phyloP scores from a whole-genome alignment of 2,888 invertebrate genomes.

The Heteromurus nitidus region DNA sequence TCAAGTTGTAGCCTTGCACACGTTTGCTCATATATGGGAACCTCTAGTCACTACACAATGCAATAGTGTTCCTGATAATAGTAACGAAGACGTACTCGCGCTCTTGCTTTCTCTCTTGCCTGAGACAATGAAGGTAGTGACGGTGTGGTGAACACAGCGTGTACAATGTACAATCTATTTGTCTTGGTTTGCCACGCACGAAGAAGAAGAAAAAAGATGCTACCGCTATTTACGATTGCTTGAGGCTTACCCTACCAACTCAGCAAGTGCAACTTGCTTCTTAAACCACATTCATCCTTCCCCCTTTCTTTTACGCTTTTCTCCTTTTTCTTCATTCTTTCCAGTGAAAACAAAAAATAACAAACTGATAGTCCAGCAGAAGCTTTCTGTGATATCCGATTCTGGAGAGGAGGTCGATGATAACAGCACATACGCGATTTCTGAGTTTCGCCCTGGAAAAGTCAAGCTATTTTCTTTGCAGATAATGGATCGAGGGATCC shows the following conservation, averaged over 20 bases:
- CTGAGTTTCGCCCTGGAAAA: neutral
- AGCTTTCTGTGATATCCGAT: slow-evolving; percentile 1
- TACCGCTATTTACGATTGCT: slow-evolving; percentile 43
- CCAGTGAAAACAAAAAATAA: neutral
- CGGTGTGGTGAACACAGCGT: slow-evolving; percentile 16
- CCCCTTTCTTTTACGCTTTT: slow-evolving; percentile 15
- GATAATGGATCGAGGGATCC: too few species aligned
- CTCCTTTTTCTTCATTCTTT: neutral
- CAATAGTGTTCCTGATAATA: neutral
- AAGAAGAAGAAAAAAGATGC: slow-evolving; percentile 31
- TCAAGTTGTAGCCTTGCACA: slow-evolving; percentile 34
- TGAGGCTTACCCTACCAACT: slow-evolving; percentile 29
- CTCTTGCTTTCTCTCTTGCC: neutral
- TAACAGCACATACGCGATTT: too few species aligned
- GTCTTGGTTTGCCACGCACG: slow-evolving; percentile 57
- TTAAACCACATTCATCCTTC: slow-evolving; percentile 28
- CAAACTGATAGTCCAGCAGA: too few species aligned
- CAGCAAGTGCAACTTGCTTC: slow-evolving; percentile 2
- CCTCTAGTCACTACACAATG: too few species aligned
- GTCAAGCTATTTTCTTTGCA: too few species aligned
- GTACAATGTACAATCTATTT: slow-evolving; percentile 32
- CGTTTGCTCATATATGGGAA: neutral
- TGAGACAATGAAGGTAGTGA: neutral
- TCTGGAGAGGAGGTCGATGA: neutral
- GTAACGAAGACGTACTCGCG: slow-evolving; percentile 8